These are phyloP conservation scores for Gryllus bimaculatus DNA, from an alignment of 1,140 invertebrate genomes.

Conservation along the genomic window DNA sequence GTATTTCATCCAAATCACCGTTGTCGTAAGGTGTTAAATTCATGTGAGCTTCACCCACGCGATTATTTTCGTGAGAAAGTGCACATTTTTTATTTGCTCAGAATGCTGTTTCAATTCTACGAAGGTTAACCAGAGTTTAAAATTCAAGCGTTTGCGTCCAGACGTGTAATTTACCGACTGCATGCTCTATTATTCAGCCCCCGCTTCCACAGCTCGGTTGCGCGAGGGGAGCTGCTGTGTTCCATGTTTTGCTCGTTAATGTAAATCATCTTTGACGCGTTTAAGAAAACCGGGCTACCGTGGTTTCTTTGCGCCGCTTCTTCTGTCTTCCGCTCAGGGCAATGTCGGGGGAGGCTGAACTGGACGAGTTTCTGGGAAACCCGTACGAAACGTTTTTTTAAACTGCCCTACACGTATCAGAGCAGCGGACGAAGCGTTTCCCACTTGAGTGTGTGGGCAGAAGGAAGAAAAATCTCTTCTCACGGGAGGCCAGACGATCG, in stretches of 20 bases:
- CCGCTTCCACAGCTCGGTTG: background rate
- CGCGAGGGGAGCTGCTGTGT: background rate
- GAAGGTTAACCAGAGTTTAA: background rate
- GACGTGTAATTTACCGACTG: background rate
- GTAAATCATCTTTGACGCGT: slow-evolving; percentile 1
- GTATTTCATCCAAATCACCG: too few relatives aligned
- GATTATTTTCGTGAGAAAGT: too few relatives aligned
- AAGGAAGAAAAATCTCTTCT: too few relatives aligned
- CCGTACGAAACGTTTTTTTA: background rate
- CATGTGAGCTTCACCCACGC: too few relatives aligned
- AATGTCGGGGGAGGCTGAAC: background rate
- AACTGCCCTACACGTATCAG: background rate
- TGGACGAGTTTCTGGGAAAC: background rate
- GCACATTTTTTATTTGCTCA: too few relatives aligned
- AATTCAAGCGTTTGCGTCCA: background rate
- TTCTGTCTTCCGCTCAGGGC: background rate
- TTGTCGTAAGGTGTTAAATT: too few relatives aligned
- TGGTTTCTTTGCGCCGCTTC: background rate
- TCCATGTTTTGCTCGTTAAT: background rate
- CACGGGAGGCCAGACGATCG: too few relatives aligned
- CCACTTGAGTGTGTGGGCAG: too few relatives aligned
- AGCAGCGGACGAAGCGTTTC: too few relatives aligned
- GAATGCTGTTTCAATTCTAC: background rate
- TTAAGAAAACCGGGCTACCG: background rate
- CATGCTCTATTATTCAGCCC: background rate